These are phyloP conservation scores for Beroe ovata DNA, from an alignment of 37 sponge, comb jelly and placozoan genomes.

Conservation along the genomic window DNA sequence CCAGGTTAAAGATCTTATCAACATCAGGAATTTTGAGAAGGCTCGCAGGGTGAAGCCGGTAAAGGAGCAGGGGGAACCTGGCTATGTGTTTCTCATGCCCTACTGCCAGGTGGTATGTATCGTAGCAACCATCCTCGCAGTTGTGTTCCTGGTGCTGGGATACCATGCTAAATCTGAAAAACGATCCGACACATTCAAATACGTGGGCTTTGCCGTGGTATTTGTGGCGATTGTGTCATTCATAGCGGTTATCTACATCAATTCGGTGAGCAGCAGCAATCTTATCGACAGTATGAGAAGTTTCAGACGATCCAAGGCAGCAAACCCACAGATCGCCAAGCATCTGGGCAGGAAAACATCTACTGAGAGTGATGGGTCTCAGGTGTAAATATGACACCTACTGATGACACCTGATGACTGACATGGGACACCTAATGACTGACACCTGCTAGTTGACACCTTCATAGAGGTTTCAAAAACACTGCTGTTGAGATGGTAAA, in stretches of 20 bases:
- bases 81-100: slow-evolving; percentile 17
- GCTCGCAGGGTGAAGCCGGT: slow-evolving; percentile 4
- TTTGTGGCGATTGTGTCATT: neutral
- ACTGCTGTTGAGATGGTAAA: too few species aligned
- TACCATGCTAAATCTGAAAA: neutral
- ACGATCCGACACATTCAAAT: neutral
- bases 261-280: slow-evolving; percentile 52
- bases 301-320: slow-evolving; percentile 11
- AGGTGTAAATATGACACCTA: too few species aligned
- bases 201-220: slow-evolving; percentile 3
- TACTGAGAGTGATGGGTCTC: neutral
- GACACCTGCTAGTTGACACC: too few species aligned
- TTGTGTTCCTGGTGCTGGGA: slow-evolving; percentile 38
- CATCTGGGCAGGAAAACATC: slow-evolving; percentile 5
- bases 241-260: slow-evolving; percentile 60
- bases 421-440: too few species aligned
- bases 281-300: slow-evolving; percentile 34
- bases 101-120: slow-evolving; percentile 32
- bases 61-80: neutral
- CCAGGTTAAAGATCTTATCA: slow-evolving; percentile 51
- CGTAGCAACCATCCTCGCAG: slow-evolving; percentile 1
- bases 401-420: too few species aligned
- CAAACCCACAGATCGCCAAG: slow-evolving; percentile 49
- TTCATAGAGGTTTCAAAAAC: too few species aligned
- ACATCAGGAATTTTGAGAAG: neutral